A percentile compares a stretch with the other conserved stretches of the same genome.
These are phyloP conservation scores for Gisinianus flammeolus DNA, from an alignment of 2,888 invertebrate genomes.

Conservation along the genomic window DNA sequence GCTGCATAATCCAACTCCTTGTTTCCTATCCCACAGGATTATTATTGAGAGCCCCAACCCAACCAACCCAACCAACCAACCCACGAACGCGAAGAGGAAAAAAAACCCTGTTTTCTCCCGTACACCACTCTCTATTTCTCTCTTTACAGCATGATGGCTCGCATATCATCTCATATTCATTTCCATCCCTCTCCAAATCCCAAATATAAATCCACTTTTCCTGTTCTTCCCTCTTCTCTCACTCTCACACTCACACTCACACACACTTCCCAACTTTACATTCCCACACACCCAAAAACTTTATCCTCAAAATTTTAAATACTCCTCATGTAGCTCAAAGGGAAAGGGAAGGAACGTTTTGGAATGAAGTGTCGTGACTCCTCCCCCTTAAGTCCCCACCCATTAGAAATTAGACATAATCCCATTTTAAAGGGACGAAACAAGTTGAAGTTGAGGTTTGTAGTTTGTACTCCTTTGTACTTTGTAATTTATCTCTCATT, in stretches of 20 bases:
- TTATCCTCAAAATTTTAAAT: neutral
- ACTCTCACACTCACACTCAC: neutral
- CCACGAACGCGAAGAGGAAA: conserved; percentile 3
- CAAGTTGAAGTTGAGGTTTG: neutral
- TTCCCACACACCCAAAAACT: neutral
- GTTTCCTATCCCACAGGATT: conserved; percentile 57
- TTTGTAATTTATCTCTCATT: conserved; percentile 5
- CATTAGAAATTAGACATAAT: neutral
- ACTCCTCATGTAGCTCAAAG: neutral
- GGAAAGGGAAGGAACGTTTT: too few relatives aligned
- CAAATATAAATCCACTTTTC: conserved; percentile 42
- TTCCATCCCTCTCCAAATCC: conserved; percentile 36
- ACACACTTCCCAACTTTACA: too few relatives aligned
- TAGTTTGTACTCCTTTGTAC: too few relatives aligned
- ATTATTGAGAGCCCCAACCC: conserved; percentile 40
- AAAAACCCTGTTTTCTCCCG: neutral
- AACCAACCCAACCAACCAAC: neutral
- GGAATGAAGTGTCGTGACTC: neutral
- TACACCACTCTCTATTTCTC: neutral
- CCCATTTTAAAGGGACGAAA: neutral
- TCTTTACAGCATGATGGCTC: conserved; percentile 22
- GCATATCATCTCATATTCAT: conserved; percentile 40
- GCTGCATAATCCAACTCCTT: conserved; percentile 59
- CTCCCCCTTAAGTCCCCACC: neutral
- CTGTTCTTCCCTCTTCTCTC: conserved; percentile 32